These are phyloP conservation scores for Parasteatoda lunata DNA, from an alignment of 2,888 invertebrate genomes.

Conservation along the genomic window DNA sequence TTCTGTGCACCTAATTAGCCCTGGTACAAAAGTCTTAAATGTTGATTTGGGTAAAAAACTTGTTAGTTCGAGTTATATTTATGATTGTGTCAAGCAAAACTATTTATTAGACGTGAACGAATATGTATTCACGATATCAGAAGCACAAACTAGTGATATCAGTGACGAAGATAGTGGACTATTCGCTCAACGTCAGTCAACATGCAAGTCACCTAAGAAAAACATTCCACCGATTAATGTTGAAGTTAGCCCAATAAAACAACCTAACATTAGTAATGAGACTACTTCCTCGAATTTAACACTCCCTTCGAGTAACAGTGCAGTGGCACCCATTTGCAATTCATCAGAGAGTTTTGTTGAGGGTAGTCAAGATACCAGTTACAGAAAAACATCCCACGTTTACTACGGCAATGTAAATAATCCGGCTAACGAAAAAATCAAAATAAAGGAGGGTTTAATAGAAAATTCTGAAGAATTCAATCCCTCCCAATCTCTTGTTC, in stretches of 20 bases:
- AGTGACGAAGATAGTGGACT: slow-evolving; percentile 45
- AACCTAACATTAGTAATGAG: not conserved
- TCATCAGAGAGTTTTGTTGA: slow-evolving; percentile 41
- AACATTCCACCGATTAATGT: not conserved
- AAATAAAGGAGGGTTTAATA: too few species aligned
- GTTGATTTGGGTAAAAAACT: slow-evolving; percentile 41
- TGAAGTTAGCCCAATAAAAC: not conserved
- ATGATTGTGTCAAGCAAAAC: slow-evolving; percentile 47
- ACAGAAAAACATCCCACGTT: not conserved
- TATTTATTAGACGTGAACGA: slow-evolving; percentile 37
- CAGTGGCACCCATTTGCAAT: not conserved
- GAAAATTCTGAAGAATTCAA: too few species aligned
- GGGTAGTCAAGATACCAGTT: slow-evolving; percentile 9
- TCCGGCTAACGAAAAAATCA: too few species aligned
- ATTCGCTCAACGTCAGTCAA: not conserved
- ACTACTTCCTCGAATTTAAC: not conserved
- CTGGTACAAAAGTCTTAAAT: slow-evolving; percentile 59
- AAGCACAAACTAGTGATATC: slow-evolving; percentile 49
- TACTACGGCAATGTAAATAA: not conserved
- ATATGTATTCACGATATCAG: slow-evolving; percentile 35
- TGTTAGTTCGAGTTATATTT: slow-evolving; percentile 32
- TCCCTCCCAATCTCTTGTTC: too few species aligned
- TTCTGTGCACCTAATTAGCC: slow-evolving; percentile 44
- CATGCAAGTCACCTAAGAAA: not conserved
- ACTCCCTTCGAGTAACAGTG: not conserved